Base-by-base conservation (phyloP, 2,797 vertebrate species). In the Pogonophryne albipinna region DNA sequence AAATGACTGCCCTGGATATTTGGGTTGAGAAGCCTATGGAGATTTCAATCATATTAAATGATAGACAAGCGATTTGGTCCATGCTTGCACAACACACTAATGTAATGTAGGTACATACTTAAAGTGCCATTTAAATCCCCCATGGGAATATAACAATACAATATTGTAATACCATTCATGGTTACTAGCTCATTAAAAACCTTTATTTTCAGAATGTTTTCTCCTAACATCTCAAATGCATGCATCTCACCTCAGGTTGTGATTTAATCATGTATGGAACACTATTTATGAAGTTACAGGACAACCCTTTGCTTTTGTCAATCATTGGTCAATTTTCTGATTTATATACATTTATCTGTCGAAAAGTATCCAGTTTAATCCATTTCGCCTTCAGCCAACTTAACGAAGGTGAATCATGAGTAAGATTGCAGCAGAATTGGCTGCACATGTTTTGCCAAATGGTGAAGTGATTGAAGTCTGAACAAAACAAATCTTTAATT, bases 401-500 rank as follows among this genome's bases (percentile, higher is more conserved):
- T 10, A 77, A 85, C 71, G 46, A 77, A 56, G 52, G 61, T 57
- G 45, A 79, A 67, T 70, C 45, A 71, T 64, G 19, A 75, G 58
- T 17, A 65, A 80, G 71, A 44, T 71, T 83, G 64, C 55, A 78
- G 59, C 66, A 66, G 60, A 74, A 72, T 79, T 51, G 59, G 62
- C 72, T 66, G 64, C 19, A 67, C 56, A 72, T 80, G 67, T 73
- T 86, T 79, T 67, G 61, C 11, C 79, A 83, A 73, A 76, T 69
- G 74, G 60, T 64, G 41, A 69, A 80, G 83, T 53, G 23, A 75
- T 81, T 52, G 20, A 57, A 77, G 56, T 61, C 66, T 75, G 55
- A 14, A 77, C 44, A 56, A 41, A 71, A 81, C 44, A 57, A 72
- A 71, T 78, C 50, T 78, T 19, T 19, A 76, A 27, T 66, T 41